Conservation (phyloP, 1,140 invertebrate genomes). For the Lordiphosa clarofinis region DNA sequence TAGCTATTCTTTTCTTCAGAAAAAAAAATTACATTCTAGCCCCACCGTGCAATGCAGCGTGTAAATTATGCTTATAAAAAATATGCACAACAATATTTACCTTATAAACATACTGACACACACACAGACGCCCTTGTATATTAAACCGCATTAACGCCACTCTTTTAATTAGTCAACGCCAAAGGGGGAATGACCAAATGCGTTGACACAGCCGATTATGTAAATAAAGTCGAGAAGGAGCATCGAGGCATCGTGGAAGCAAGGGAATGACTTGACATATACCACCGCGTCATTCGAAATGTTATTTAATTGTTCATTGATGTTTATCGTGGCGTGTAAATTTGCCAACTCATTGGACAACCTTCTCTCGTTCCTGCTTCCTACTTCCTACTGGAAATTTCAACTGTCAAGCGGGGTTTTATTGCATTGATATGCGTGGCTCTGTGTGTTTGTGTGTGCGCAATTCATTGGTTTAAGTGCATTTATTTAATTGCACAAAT, state of each 20-base stretch:
- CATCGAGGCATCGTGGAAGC: background rate
- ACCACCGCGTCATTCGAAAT: conserved; percentile 29
- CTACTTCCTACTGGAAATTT: conserved; percentile 19
- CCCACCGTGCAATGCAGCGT: conserved; percentile 12
- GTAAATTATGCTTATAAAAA: conserved; percentile 61
- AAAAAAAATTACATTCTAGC: background rate
- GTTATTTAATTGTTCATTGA: conserved; percentile 70
- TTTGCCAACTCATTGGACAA: conserved; percentile 36
- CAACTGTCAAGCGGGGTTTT: conserved; percentile 34
- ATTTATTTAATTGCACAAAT: conserved; percentile 75
- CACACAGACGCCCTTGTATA: background rate
- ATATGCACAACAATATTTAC: conserved; percentile 35
- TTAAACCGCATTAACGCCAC: conserved; percentile 40
- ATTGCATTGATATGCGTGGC: conserved; percentile 14
- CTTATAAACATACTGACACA: conserved; percentile 6
- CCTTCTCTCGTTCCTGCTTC: background rate
- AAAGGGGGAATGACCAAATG: conserved; percentile 27
- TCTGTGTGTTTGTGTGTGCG: conserved; percentile 12
- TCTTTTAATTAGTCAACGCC: conserved; percentile 61
- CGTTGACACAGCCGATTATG: conserved; percentile 69
- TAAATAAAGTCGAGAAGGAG: conserved; percentile 50
- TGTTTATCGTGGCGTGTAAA: conserved; percentile 57
- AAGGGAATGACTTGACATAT: conserved; percentile 9
- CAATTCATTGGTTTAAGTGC: conserved; percentile 65
- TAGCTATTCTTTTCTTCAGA: too few species aligned